Percentiles rank a stretch among this genome's conserved stretches.
phyloP scores from a whole-genome alignment of 2,113 vertebrate genomes.

The Melanotaenia duboulayi region DNA sequence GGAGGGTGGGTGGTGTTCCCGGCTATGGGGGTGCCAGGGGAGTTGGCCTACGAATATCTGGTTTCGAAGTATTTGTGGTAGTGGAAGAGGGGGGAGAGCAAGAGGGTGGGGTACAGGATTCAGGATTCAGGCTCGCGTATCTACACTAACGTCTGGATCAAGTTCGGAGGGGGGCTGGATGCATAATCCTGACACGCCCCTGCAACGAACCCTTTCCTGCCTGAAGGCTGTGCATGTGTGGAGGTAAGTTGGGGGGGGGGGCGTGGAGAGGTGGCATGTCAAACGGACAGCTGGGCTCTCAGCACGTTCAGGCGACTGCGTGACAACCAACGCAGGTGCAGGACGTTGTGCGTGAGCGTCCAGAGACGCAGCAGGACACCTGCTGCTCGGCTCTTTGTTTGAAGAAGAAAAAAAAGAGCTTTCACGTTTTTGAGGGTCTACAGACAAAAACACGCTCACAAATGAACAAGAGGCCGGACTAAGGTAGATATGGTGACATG shows the following conservation, averaged over 20 bases:
- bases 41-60: slow-evolving; percentile 37
- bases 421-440: no score
- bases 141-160: slow-evolving; percentile 47
- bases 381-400: slow-evolving; percentile 58
- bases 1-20: slow-evolving; percentile 11
- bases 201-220: not conserved
- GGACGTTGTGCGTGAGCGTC: slow-evolving; percentile 55
- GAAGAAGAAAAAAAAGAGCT: no score
- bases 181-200: slow-evolving; percentile 6
- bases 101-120: slow-evolving; percentile 33
- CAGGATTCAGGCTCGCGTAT: slow-evolving; percentile 34
- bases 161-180: slow-evolving; percentile 43
- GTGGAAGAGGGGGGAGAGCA: slow-evolving; percentile 19
- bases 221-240: slow-evolving; percentile 40
- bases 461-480: no score
- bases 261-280: slow-evolving; percentile 58
- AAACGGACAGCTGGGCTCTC: slow-evolving; percentile 79
- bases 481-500: no score
- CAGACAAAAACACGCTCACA: no score
- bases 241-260: slow-evolving; percentile 13
- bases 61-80: slow-evolving; percentile 76
- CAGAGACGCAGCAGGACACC: slow-evolving; percentile 48
- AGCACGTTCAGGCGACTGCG: slow-evolving; percentile 52
- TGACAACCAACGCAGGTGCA: slow-evolving; percentile 77
- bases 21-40: slow-evolving; percentile 16